These are phyloP conservation scores for Drosophila pseudoobscura DNA, from an alignment of 1,140 invertebrate genomes.

Conservation along the genomic window DNA sequence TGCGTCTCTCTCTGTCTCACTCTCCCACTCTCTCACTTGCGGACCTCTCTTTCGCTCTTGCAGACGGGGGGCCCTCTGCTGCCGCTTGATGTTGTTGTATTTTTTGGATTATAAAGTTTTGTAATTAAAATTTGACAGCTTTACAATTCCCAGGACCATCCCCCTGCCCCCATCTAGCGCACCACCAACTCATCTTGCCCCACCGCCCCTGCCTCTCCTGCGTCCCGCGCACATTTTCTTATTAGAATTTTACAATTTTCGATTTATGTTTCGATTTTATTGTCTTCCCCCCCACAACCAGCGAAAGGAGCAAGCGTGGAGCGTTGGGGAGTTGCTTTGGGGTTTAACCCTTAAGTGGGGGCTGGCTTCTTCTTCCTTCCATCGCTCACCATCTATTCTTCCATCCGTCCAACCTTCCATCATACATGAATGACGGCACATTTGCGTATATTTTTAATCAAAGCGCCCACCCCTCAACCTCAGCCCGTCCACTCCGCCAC, in stretches of 20 bases:
- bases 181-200: constrained; percentile 30
- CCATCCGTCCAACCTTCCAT: not conserved
- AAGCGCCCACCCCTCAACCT: constrained; percentile 5
- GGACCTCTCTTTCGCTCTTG: constrained; percentile 1
- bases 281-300: constrained; percentile 35
- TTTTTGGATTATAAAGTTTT: constrained; percentile 82
- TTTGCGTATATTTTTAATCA: constrained; percentile 51
- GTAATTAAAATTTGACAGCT: constrained; percentile 82
- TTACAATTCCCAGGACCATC: constrained; percentile 74
- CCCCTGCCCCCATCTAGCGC: not conserved
- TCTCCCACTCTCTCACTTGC: not conserved
- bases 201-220: too few relatives aligned
- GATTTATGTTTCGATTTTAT: constrained; percentile 81
- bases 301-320: constrained; percentile 31
- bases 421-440: constrained; percentile 4
- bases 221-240: constrained; percentile 46
- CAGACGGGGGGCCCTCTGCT: not conserved
- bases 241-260: constrained; percentile 78
- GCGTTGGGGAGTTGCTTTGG: not conserved
- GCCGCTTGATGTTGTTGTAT: constrained; percentile 52
- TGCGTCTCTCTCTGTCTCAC: not conserved
- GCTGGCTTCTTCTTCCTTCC: not conserved
- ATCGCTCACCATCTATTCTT: not conserved
- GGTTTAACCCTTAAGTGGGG: constrained; percentile 18
- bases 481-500: not conserved